Base-by-base conservation (phyloP, 2,888 invertebrate genomes). In the Rhopalosiphum nymphaeae region DNA sequence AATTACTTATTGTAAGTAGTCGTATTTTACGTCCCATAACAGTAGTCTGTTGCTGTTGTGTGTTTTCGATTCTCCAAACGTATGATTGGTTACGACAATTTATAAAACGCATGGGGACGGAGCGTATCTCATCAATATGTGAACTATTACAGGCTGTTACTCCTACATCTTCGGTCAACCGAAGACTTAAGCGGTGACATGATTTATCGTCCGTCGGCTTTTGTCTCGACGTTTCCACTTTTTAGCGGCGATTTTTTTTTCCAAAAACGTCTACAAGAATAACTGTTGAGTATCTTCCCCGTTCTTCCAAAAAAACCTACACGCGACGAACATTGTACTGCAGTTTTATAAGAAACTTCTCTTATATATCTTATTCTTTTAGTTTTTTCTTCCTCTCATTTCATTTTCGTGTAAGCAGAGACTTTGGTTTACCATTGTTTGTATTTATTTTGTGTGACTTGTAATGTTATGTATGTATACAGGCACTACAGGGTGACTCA, bases 181-280 rank as follows among this genome's bases (percentile, higher is more conserved):
- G 56, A 85, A 85, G 85, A 91, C 91, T 91, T 85, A 85, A 56
- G 57, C 91, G 86, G 57, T 86, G 86, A 92, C 88, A 44, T 91
- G 92, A 88, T 94, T 92, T 92, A 94, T 88, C 56, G 57, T 78
- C 26, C 36, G 21, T 53, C 42, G 88, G 44, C 92, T 67, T 78
- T 92, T 78, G 92, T 92, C 92, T 46, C 67, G 88, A 53, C 88
- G 87, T 67, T 88, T 53, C 67, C 61, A 92, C 88, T 88, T 92
- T 92, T 92, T 89, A 89, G 53, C 88, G 29, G 67, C 88, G 42
- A 25, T 91, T 91, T 92, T 86, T 36, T 49, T 42, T 21, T 25
- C 26, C 7, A 5, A 61, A 92, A 92, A 87, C 92, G 56, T 87
- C 46, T 56, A 53, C 42, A 85, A 91, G 56, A 91, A 91, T 91